Base-by-base conservation (phyloP, 2,113 vertebrate species). In the Carassius gibelio region DNA sequence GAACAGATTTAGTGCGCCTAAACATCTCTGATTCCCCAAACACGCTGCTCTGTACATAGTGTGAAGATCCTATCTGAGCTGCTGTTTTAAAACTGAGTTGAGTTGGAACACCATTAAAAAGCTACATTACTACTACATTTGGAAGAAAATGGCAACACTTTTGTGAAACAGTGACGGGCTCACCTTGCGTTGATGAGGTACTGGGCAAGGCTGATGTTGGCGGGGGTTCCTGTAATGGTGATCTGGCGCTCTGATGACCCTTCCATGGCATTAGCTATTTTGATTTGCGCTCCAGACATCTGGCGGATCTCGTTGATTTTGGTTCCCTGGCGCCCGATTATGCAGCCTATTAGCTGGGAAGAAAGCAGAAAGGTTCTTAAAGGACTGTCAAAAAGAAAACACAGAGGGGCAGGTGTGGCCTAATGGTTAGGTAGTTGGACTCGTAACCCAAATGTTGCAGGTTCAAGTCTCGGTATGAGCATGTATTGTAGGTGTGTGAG, bases 241-340 rank as follows among this genome's bases (percentile, higher is more conserved):
- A 99, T 98, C 94, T 99, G 98, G 69, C 98, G 97, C 94, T 99
- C 98, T 0, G 97, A 96, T 17, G 98, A 99, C 85, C 98, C 98
- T 93, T 99, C 98, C 8, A 97, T 98, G 94, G 98, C 97, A 0
- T 97, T 99, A 88, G 98, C 98, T 5, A 99, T 99, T 96, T 99
- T 99, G 94, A 99, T 99, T 95, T 99, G 98, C 8, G 98, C 98
- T 92, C 98, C 98, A 87, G 98, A 99, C 98, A 99, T 99, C 95
- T 99, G 98, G 90, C 98, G 96, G 92, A 99, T 99, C 95, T 99
- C 98, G 94, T 99, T 99, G 94, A 99, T 99, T 96, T 99, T 99
- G 95, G 97, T 99, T 94, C 98, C 98, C 93, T 99, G 98, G 90
- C 98, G 97, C 94, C 98, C 98, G 81, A 99, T 99, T 93, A 99